These are phyloP conservation scores for Fregata magnificens DNA, from an alignment of 2,113 vertebrate species.

Conservation along the genomic window DNA sequence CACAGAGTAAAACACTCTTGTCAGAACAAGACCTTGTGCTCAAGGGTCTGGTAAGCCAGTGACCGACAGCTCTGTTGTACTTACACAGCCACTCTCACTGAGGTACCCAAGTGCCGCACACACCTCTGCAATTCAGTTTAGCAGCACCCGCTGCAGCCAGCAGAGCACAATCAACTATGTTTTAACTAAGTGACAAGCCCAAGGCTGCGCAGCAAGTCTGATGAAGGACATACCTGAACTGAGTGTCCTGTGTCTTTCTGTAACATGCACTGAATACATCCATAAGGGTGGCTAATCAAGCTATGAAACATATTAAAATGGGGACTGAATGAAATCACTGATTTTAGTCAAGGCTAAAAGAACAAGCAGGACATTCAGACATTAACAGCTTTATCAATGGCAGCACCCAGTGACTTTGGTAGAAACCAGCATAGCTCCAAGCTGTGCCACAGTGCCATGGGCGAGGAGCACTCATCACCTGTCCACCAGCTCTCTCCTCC, in stretches of 20 bases:
- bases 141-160: background rate
- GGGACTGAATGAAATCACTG: background rate
- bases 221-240: background rate
- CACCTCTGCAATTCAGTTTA: background rate
- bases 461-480: background rate
- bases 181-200: background rate
- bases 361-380: background rate
- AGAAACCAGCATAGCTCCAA: background rate
- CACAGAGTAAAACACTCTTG: background rate
- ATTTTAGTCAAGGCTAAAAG: background rate
- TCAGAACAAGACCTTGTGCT: background rate
- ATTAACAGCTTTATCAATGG: background rate
- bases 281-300: background rate
- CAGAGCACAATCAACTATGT: background rate
- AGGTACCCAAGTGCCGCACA: background rate
- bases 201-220: background rate
- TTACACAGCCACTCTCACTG: background rate
- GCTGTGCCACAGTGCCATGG: background rate
- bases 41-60: background rate
- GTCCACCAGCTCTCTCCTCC: background rate
- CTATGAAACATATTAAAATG: background rate
- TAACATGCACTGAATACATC: background rate
- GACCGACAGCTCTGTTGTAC: background rate
- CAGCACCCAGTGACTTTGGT: background rate
- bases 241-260: background rate